A percentile compares a stretch with the other conserved stretches of the same genome.
phyloP scores from a whole-genome alignment of 1,140 invertebrate genomes.

The Trissolcus basalis region DNA sequence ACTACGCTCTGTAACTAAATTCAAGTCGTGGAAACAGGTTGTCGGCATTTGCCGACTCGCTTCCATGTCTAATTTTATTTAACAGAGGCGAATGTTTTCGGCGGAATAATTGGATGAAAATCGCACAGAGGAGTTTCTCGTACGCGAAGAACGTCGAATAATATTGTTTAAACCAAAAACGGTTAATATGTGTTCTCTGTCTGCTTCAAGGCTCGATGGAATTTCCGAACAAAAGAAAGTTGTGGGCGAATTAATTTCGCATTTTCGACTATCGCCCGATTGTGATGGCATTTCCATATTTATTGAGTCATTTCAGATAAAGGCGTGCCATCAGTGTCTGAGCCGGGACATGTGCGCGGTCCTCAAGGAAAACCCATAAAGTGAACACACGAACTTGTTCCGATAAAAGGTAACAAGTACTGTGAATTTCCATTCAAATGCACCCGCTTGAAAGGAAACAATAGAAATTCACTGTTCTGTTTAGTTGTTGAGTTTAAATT shows the following conservation, averaged over 20 bases:
- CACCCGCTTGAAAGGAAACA: neutral
- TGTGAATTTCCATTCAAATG: slow-evolving; percentile 1
- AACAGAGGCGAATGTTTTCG: neutral
- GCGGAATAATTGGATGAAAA: neutral
- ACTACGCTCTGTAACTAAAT: too few relatives aligned
- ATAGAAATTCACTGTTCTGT: slow-evolving; percentile 1
- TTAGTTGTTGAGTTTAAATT: neutral
- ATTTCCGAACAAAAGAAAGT: neutral
- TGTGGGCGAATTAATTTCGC: too few relatives aligned
- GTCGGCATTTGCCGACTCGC: too few relatives aligned
- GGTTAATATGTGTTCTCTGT: neutral
- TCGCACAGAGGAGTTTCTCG: neutral
- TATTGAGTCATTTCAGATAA: too few relatives aligned
- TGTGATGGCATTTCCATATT: too few relatives aligned
- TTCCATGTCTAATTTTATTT: too few relatives aligned
- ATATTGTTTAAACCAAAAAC: neutral
- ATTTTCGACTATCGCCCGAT: too few relatives aligned
- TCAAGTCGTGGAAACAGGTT: too few relatives aligned
- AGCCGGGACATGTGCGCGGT: neutral
- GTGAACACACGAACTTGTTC: slow-evolving; percentile 1
- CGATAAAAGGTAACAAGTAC: slow-evolving; percentile 2
- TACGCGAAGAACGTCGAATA: neutral
- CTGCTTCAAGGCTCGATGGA: neutral
- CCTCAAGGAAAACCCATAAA: neutral
- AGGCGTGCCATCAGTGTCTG: too few relatives aligned